Conservation (phyloP, 2,797 vertebrate genomes). For the Eremophila alpestris region DNA sequence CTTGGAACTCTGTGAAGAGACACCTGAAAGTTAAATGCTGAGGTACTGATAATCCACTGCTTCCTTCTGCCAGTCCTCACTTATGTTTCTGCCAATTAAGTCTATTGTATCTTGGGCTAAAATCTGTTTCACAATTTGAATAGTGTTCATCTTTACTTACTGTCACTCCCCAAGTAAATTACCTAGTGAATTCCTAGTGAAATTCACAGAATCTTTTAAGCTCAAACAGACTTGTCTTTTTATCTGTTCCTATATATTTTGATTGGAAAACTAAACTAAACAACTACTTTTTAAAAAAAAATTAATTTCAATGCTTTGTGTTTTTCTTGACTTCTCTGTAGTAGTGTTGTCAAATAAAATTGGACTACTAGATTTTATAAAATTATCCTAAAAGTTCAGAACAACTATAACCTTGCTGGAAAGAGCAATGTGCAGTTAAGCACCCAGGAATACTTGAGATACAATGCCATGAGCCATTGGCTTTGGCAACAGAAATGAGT, state of each 20-base stretch:
- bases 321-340: not conserved
- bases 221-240: not conserved
- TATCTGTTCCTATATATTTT: not conserved
- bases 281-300: not conserved
- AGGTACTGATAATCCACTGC: not conserved
- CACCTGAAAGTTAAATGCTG: not conserved
- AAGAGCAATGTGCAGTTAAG: not conserved
- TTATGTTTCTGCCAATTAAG: not conserved
- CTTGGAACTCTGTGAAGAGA: not conserved
- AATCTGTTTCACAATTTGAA: not conserved
- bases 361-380: not conserved
- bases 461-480: not conserved
- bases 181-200: fast-evolving
- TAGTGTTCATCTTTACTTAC: not conserved
- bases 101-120: not conserved
- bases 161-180: not conserved
- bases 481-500: not conserved
- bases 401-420: not conserved
- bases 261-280: not conserved
- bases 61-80: not conserved
- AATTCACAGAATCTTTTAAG: not conserved
- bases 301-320: not conserved
- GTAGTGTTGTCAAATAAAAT: not conserved
- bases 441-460: not conserved
- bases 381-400: not conserved